Base-by-base conservation (phyloP, 2,797 vertebrate species). In the Eptatretus atami region DNA sequence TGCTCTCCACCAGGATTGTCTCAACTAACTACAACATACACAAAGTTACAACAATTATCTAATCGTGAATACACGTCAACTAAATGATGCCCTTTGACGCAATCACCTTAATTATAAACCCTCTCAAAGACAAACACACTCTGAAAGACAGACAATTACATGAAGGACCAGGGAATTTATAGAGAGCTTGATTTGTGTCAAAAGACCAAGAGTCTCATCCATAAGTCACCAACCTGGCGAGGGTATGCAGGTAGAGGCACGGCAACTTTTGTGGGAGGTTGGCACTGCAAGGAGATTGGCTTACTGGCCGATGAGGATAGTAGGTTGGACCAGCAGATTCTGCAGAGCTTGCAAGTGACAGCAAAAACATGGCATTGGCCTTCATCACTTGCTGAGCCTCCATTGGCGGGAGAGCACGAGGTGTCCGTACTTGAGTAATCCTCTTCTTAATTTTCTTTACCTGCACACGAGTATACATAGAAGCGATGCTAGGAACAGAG, bases 331-430 rank as follows among this genome's bases (percentile, higher is more conserved):
- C 77, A 70, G 77, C 95, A 63, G 88, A 86, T 64, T 96, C 88
- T 0, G 92, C 92, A 1, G 92, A 90, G 52, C 92, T 98, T 74
- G 90, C 96, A 71, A 98, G 77, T 0, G 92, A 95, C 65, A 98
- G 77, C 65, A 98, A 79, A 74, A 94, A 98, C 66, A 96, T 73
- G 4, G 90, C 86, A 3, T 96, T 96, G 44, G 90, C 86, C 71
- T 86, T 86, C 67, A 98, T 98, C 72, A 98, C 92, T 77, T 98
- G 92, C 72, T 98, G 92, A 65, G 92, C 87, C 76, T 96, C 92
- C 88, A 96, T 87, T 10, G 87, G 93, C 61, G 92, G 92, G 69
- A 98, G 79, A 52, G 86, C 81, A 68, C 90, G 80, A 6, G 90
- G 86, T 1, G 86, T 95, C 77, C 95, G 93, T 68, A 96, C 82